Base-by-base conservation (phyloP, 2,113 vertebrate genomes). In the Ammodytes dubius region DNA sequence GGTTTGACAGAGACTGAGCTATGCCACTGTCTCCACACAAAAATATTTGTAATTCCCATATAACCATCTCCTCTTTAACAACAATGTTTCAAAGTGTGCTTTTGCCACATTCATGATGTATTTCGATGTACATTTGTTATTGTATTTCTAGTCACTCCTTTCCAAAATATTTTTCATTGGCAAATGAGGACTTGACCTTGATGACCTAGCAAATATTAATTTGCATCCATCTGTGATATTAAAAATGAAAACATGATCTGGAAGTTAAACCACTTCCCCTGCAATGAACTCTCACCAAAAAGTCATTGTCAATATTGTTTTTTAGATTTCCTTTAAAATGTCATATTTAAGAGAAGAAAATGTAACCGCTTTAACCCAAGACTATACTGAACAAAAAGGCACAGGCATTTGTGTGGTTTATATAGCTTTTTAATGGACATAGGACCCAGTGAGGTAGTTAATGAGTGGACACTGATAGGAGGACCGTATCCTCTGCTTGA, bases 401-500 rank as follows among this genome's bases (percentile, higher is more conserved):
- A 27, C 15, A n/a, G 19, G 1, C 59, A 4, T 1, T 0, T 27
- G 9, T 19, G 63, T 11, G 74, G 57, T 58, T 74, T n/a, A 63
- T 11, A 63, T 52, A 6, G 37, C 7, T 70, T 39, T 12, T 43
- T 4, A 58, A 19, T 10, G 2, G n/a, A 17, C 49, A 49, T 46
- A 61, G 6, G 57, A 17, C 13, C 14, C n/a, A 59, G 19, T 63
- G 2, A 17, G 12, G 69, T 27, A n/a, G 65, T 45, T 79, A 59
- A 82, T 68, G 54, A 88, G 66, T 17, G 50, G 77, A 64, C 57
- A 27, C 39, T 49, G 49, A 70, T 47, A 58, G 39, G 43, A 68
- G 0, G 19, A 64, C 9, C 4, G 54, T 14, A 58, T 39, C 14
- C 57, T 27, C 47, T 60, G 53, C 77, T 64, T 12, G 42, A 79